Evolutionary conservation across 2,888 invertebrate genomes (phyloP).

Genomic region (Tortrix viridana): DNA sequence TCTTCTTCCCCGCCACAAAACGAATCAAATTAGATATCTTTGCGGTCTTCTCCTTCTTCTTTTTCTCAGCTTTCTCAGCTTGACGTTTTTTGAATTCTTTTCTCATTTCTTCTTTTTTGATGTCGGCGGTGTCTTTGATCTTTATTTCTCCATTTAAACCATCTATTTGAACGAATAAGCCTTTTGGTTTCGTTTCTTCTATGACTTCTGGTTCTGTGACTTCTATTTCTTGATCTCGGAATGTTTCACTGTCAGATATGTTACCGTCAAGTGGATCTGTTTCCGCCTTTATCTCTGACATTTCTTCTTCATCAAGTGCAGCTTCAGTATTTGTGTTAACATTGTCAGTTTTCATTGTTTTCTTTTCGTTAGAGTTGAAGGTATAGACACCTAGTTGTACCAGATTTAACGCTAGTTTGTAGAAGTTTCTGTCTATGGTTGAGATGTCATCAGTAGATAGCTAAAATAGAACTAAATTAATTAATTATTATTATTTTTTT

Average conservation of each 20-base stretch:
- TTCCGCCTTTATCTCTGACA: conserved; percentile 4
- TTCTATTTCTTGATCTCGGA: not conserved
- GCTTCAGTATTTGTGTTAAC: not conserved
- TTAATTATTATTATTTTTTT: not conserved
- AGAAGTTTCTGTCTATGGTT: conserved; percentile 19
- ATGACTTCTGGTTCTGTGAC: not conserved
- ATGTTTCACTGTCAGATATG: not conserved
- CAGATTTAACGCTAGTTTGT: conserved; percentile 22
- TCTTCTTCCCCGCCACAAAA: conserved; percentile 21
- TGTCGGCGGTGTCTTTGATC: not conserved
- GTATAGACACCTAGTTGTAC: conserved; percentile 5
- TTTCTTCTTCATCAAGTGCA: conserved; percentile 13
- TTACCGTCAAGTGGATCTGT: conserved; percentile 9
- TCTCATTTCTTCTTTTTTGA: not conserved
- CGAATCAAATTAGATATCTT: conserved; percentile 14
- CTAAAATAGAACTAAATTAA: conserved; percentile 4
- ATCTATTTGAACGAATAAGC: conserved; percentile 18
- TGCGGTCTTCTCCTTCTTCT: conserved; percentile 1
- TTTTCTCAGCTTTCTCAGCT: not conserved
- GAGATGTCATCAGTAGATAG: conserved; percentile 22
- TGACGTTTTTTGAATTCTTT: conserved; percentile 3
- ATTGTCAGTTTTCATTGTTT: not conserved
- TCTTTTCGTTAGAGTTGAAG: conserved; percentile 12
- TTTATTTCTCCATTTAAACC: conserved; percentile 9
- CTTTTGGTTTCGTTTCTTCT: not conserved